phyloP scores from a whole-genome alignment of 30 jellyfish, hydroid and myxozoan species.

The Aurelia coerulea region DNA sequence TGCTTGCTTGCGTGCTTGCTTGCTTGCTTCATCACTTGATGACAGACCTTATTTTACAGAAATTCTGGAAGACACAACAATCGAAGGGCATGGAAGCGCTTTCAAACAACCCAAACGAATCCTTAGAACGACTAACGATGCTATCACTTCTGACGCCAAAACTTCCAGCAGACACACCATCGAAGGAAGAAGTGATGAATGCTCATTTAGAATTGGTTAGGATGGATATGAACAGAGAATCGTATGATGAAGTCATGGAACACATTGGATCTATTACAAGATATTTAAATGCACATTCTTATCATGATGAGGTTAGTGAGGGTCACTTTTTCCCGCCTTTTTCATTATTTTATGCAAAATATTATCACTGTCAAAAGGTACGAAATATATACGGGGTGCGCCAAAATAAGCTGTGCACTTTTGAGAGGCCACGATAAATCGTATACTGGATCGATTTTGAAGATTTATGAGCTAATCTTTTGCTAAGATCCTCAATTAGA shows the following conservation, averaged over 20 bases:
- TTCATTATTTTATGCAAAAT: too few species aligned
- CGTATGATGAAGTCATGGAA: slow-evolving; percentile 1
- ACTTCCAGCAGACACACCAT: not conserved
- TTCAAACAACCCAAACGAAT: slow-evolving; percentile 9
- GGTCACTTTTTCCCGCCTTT: not conserved
- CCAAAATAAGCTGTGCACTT: too few species aligned
- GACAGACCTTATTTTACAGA: not conserved
- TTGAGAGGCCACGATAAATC: too few species aligned
- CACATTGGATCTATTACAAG: not conserved
- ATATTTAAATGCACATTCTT: not conserved
- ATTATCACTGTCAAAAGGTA: too few species aligned
- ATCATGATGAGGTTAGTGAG: slow-evolving; percentile 23
- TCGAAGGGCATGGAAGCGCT: slow-evolving; percentile 11
- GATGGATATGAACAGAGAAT: not conserved
- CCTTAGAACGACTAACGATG: slow-evolving; percentile 2
- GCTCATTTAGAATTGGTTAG: not conserved
- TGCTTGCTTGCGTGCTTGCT: too few species aligned
- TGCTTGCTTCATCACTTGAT: too few species aligned
- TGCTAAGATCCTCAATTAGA: too few species aligned
- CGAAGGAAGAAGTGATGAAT: not conserved
- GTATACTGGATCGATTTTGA: too few species aligned
- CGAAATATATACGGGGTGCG: too few species aligned
- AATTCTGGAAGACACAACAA: slow-evolving; percentile 45
- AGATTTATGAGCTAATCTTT: too few species aligned
- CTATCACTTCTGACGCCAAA: not conserved